Evolutionary conservation across 2,888 invertebrate species (phyloP).

Genomic region (Catocala nupta): DNA sequence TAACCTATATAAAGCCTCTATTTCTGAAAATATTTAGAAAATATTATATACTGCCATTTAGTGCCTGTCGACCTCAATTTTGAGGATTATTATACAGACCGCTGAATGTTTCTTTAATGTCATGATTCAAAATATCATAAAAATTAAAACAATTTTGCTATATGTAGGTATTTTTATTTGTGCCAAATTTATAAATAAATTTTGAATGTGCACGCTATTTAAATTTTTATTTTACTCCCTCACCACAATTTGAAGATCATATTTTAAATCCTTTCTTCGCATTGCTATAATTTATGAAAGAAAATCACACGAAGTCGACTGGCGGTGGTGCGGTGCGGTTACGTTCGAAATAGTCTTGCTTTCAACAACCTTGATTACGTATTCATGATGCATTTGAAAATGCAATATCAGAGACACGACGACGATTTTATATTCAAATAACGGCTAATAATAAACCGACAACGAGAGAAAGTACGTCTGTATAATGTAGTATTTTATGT

Average conservation of each 20-base stretch:
- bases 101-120: no score
- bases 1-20: no score
- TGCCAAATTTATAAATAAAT: background rate
- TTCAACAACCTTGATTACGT: slow-evolving; percentile 13
- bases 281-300: background rate
- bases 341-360: slow-evolving; percentile 2
- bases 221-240: slow-evolving; percentile 1
- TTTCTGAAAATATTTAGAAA: no score
- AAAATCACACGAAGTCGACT: background rate
- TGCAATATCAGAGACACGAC: slow-evolving; percentile 12
- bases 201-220: background rate
- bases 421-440: slow-evolving; percentile 11
- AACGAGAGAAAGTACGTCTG: no score
- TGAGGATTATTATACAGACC: no score
- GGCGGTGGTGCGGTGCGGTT: background rate
- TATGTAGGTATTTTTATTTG: no score
- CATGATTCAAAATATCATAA: no score
- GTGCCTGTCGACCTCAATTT: no score
- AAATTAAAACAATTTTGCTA: no score
- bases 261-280: slow-evolving; percentile 1
- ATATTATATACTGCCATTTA: no score
- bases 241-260: slow-evolving; percentile 7
- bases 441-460: no score
- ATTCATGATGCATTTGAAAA: slow-evolving; percentile 22
- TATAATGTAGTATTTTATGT: no score